Evolutionary conservation across 2,888 invertebrate species (phyloP).

Genomic region (Nycteola revayana): DNA sequence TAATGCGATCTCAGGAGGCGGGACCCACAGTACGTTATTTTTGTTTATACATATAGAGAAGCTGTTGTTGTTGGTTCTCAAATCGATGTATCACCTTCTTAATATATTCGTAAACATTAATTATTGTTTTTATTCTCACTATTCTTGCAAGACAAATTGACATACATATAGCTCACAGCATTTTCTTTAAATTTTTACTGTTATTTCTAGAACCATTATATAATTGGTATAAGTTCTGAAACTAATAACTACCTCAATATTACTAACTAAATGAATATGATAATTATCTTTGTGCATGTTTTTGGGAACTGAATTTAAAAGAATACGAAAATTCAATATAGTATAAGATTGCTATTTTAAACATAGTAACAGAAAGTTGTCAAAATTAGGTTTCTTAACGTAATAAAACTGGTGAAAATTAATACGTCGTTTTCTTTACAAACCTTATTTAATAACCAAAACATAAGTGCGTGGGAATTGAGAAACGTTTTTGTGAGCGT

Average conservation of each 20-base stretch:
- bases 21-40: constrained; percentile 28
- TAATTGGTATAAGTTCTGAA: constrained; percentile 81
- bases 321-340: constrained; percentile 67
- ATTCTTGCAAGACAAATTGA: constrained; percentile 48
- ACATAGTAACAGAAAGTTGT: constrained; percentile 75
- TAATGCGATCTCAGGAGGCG: constrained; percentile 32
- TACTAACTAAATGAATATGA: constrained; percentile 80
- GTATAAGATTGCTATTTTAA: constrained; percentile 78
- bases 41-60: constrained; percentile 46
- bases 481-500: too few relatives aligned
- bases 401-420: constrained; percentile 74
- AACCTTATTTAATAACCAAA: too few relatives aligned
- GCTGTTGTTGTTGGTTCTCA: constrained; percentile 66
- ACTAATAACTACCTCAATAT: constrained; percentile 82
- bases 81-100: constrained; percentile 53
- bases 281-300: constrained; percentile 81
- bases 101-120: constrained; percentile 43
- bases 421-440: constrained; percentile 28
- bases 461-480: too few relatives aligned
- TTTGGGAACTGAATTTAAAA: constrained; percentile 75
- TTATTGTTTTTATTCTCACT: constrained; percentile 52
- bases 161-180: constrained; percentile 48
- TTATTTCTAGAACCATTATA: constrained; percentile 76
- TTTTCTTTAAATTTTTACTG: constrained; percentile 64
- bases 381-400: constrained; percentile 80